Evolutionary conservation across 2,888 invertebrate genomes (phyloP), one percentile per base, ranked within the genome.

Genomic region (Hydraecia micacea): DNA sequence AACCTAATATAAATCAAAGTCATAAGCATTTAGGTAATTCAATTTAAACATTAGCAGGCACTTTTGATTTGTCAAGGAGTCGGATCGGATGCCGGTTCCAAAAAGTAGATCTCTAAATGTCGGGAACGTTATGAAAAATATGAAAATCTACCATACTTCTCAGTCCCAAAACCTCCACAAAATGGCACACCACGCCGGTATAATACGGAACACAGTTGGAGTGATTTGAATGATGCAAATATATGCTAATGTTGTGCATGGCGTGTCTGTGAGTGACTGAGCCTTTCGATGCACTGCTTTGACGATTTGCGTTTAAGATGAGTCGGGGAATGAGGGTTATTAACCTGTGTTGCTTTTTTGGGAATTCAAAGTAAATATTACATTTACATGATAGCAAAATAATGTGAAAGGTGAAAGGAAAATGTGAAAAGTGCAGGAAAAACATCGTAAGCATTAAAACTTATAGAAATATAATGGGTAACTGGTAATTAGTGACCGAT

Each of bases 221-320:
- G 83, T 83, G 79, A 84, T 83, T 77, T 80, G 82, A 86, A 79
- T 79, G 67, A 85, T 91, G 90, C 87, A 91, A 91, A 91, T 90
- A 49, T 86, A 91, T 91, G 91, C 60, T 85, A 89, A 91, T 90
- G 36, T 42, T 8, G 63, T 72, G 85, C 81, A 86, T 84, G 55
- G 75, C 66, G 73, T 77, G 79, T 60, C 77, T 86, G 81, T 73
- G 81, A 80, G 69, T 69, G 58, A 70, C 80, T 82, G 76, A 58
- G 81, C 83, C 81, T 88, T 88, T 84, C 85, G 78, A 85, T 85
- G 28, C 32, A 28, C 60, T 68, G 83, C 73, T 66, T 74, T 81
- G 79, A 81, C 66, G 76, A 84, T 73, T 81, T 74, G 71, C 52
- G 69, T 86, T 79, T 66, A 78, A 81, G 81, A 88, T 83, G 73